Evolutionary conservation across 2,888 invertebrate genomes (phyloP).

Genomic region (Leucophenga maculata): DNA sequence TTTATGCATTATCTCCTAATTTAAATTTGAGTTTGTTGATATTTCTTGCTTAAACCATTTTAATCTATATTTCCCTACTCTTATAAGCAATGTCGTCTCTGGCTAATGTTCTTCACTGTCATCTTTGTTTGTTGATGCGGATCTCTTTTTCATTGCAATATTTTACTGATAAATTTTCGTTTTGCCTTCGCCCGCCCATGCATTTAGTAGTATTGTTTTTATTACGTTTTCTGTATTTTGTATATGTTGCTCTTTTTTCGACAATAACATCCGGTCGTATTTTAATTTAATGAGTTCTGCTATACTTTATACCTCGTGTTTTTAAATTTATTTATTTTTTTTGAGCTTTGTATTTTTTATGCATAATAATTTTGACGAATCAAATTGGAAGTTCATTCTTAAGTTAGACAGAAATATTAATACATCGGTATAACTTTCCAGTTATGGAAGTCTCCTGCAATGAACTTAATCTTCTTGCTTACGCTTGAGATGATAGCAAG

Average conservation of each 20-base stretch:
- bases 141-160: constrained; percentile 4
- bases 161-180: constrained; percentile 22
- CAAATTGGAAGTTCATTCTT: too few relatives aligned
- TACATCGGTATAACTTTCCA: too few relatives aligned
- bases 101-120: not conserved
- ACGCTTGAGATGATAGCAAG: too few relatives aligned
- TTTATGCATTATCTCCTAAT: too few relatives aligned
- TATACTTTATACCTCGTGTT: not conserved
- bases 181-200: not conserved
- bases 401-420: too few relatives aligned
- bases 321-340: constrained; percentile 31
- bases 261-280: constrained; percentile 68
- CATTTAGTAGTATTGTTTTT: constrained; percentile 19
- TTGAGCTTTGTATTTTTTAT: not conserved
- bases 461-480: too few relatives aligned
- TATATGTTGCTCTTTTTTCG: constrained; percentile 42
- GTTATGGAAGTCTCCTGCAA: too few relatives aligned
- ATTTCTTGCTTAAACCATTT: too few relatives aligned
- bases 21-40: too few relatives aligned
- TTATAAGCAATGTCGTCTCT: too few relatives aligned
- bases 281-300: constrained; percentile 62
- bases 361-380: too few relatives aligned
- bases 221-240: constrained; percentile 19
- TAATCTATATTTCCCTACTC: too few relatives aligned
- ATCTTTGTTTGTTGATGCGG: not conserved